Percentiles rank a stretch among this genome's conserved stretches.
phyloP scores from a whole-genome alignment of 2,888 invertebrate species.

The Leptura quadrifasciata region DNA sequence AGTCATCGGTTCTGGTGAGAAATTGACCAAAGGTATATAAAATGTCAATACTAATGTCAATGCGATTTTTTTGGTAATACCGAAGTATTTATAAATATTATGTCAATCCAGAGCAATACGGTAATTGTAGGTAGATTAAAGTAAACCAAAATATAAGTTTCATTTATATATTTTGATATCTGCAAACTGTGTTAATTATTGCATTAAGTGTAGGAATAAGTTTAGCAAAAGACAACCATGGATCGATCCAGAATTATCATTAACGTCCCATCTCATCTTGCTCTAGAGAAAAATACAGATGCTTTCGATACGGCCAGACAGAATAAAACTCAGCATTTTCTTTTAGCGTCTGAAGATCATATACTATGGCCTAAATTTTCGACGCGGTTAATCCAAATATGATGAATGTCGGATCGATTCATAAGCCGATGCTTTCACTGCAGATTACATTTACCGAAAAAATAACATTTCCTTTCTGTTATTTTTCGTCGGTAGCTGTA shows the following conservation, averaged over 20 bases:
- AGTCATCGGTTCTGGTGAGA: conserved; percentile 63
- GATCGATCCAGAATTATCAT: conserved; percentile 57
- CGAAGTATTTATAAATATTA: conserved; percentile 69
- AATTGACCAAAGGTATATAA: conserved; percentile 72
- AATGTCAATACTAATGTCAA: conserved; percentile 75
- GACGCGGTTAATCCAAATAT: conserved; percentile 24
- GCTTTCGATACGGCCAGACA: conserved; percentile 30
- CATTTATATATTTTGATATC: conserved; percentile 74
- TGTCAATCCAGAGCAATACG: conserved; percentile 75
- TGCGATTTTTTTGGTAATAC: conserved; percentile 68
- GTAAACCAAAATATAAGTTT: conserved; percentile 67
- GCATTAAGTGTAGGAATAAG: conserved; percentile 71
- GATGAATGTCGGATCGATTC: conserved; percentile 52
- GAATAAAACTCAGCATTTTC: not conserved
- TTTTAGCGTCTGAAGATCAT: conserved; percentile 16
- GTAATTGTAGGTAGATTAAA: conserved; percentile 72
- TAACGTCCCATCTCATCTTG: conserved; percentile 30
- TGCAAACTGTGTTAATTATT: conserved; percentile 71
- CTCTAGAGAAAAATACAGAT: conserved; percentile 4
- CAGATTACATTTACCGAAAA: conserved; percentile 48
- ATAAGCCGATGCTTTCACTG: conserved; percentile 63
- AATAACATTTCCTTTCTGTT: conserved; percentile 38
- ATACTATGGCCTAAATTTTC: conserved; percentile 32
- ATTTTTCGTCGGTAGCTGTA: conserved; percentile 41
- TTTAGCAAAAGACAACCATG: conserved; percentile 64